Evolutionary conservation across 2,797 vertebrate species (phyloP).

Genomic region (Paedocypris micromegethes): DNA sequence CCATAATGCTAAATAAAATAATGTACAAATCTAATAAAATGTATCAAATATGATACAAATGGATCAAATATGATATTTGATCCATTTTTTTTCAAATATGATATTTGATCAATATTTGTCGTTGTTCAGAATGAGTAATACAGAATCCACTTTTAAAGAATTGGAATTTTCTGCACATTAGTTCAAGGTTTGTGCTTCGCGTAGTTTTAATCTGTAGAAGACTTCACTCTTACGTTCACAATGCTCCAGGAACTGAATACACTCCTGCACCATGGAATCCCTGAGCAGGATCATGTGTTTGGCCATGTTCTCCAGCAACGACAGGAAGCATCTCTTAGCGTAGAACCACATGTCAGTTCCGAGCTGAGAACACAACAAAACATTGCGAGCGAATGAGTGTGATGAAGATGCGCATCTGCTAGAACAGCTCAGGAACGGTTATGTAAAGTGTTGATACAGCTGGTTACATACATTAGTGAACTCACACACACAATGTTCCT

Average conservation of each 20-base stretch:
- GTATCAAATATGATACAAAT: too few species aligned
- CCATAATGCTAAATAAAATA: too few species aligned
- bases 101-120: too few species aligned
- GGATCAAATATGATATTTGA: too few species aligned
- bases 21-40: too few species aligned
- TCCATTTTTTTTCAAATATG: too few species aligned
- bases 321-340: slow-evolving; percentile 91
- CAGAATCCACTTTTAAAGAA: too few species aligned
- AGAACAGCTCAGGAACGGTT: slow-evolving; percentile 7
- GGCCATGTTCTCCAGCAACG: slow-evolving; percentile 93
- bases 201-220: too few species aligned
- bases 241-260: slow-evolving; percentile 88
- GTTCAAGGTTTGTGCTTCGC: too few species aligned
- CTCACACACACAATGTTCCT: slow-evolving; percentile 16
- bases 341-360: slow-evolving; percentile 97
- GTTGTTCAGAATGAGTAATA: too few species aligned
- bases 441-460: slow-evolving; percentile 48
- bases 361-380: slow-evolving; percentile 59
- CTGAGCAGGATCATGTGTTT: slow-evolving; percentile 88
- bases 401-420: slow-evolving; percentile 1
- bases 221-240: slow-evolving; percentile 75
- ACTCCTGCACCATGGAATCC: slow-evolving; percentile 82
- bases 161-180: too few species aligned
- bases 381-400: background rate
- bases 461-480: slow-evolving; percentile 25